Evolutionary conservation across 2,113 vertebrate genomes (phyloP).

Genomic region (Isurus oxyrinchus): DNA sequence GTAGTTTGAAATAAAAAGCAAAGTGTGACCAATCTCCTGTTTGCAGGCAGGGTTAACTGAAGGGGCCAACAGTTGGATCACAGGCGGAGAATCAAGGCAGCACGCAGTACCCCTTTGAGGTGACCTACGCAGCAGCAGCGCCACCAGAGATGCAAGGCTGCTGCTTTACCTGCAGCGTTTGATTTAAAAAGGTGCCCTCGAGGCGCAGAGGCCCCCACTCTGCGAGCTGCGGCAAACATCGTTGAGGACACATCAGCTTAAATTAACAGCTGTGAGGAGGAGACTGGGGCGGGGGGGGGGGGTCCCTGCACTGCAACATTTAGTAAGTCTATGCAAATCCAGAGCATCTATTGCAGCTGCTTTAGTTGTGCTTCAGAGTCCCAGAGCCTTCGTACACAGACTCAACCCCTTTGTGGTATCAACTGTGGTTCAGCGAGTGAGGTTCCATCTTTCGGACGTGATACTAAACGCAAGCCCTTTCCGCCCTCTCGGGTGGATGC

Average conservation of each 20-base stretch:
- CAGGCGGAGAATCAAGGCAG: neutral
- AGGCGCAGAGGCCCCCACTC: neutral
- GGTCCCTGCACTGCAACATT: neutral
- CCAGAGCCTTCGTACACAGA: neutral
- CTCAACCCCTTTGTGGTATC: neutral
- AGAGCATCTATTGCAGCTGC: neutral
- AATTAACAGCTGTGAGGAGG: neutral
- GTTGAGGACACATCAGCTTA: neutral
- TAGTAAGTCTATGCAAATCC: conserved; percentile 1
- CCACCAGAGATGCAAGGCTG: neutral
- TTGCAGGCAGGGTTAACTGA: neutral
- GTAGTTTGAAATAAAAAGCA: too few species aligned
- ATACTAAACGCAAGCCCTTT: neutral
- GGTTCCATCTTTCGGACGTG: neutral
- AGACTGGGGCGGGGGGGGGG: neutral
- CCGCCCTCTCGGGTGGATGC: neutral
- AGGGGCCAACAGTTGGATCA: neutral
- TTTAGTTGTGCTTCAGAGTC: neutral
- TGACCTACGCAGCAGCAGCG: neutral
- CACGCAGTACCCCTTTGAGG: too few species aligned
- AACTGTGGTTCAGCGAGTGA: neutral
- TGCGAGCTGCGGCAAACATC: neutral
- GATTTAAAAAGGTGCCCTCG: neutral
- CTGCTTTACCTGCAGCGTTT: neutral
- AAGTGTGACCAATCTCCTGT: neutral